Base-by-base conservation (phyloP, 2,888 invertebrate genomes). In the Ophion costatus region DNA sequence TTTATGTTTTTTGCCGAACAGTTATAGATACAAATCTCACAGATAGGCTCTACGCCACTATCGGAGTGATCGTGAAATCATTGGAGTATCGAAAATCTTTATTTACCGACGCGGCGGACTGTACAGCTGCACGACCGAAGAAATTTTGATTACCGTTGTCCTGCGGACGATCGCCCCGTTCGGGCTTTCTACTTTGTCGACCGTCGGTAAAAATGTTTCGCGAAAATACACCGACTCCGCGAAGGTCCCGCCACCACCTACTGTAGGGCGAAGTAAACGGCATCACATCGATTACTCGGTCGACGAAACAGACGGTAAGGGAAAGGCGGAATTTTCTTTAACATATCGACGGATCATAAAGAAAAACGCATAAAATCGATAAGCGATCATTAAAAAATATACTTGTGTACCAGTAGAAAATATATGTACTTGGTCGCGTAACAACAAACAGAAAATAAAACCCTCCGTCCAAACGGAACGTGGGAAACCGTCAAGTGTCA, bases 251-350 rank as follows among this genome's bases (percentile, higher is more conserved):
- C 73, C 69, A 77, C 77, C 45, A 51, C 57, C 63, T 59, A 33
- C 56, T 2, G 14, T 74, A 14, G 51, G 17, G 11, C 61, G 77
- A 74, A 80, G 38, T 69, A 38, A 38, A 59, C 61, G 71, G 14
- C 29, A 45, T 75, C 67, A 70, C 33, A 11, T 11, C 29, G 10
- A 9, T 42, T 42, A 11, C 73, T 73, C 80, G 56, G 10, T 77
- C 67, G 69, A 63, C 69, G 74, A 80, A 71, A 71, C 57, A 59
- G 71, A 20, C 38, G 22, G 11, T 5, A 57, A 56, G n/a, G 14
- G 56, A 56, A 29, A 29, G 10, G 56, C 38, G 38, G 38, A 38
- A 38, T 38, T 38, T 38, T 38, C 38, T 38, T 38, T 6, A 38
- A 38, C 5, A 38, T 38, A 7, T 38, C 9, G 11, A 45, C 45